Evolutionary conservation across 2,113 vertebrate species (phyloP).

Genomic region (Atractosteus spatula): DNA sequence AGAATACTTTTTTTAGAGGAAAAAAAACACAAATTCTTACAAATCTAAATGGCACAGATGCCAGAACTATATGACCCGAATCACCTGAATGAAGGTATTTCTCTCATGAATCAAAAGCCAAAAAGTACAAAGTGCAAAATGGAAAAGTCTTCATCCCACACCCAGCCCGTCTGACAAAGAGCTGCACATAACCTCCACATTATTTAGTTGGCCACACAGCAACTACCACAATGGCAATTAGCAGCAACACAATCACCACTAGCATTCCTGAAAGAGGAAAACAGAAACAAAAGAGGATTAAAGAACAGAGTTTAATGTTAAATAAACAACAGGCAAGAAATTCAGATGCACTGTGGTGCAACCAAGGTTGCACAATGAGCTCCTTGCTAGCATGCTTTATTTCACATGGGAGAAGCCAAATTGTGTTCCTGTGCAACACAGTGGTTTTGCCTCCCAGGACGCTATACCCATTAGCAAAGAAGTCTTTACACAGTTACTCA

Average conservation of each 20-base stretch:
- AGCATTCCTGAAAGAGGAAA: conserved; percentile 61
- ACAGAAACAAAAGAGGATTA: conserved; percentile 18
- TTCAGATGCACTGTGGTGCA: background rate
- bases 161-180: background rate
- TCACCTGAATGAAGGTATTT: conserved; percentile 7
- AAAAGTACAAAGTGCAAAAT: conserved; percentile 4
- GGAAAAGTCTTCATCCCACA: background rate
- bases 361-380: conserved; percentile 3
- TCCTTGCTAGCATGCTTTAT: background rate
- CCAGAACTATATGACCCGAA: background rate
- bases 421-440: too few relatives aligned
- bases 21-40: background rate
- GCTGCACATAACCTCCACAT: conserved; percentile 12
- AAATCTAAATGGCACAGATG: conserved; percentile 8
- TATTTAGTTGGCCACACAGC: conserved; percentile 61
- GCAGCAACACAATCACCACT: conserved; percentile 72
- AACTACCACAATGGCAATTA: conserved; percentile 70
- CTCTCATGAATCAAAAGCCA: conserved; percentile 6
- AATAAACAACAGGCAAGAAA: background rate
- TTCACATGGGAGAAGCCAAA: background rate
- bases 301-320: background rate
- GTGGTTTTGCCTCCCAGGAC: background rate
- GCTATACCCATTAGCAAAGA: too few relatives aligned
- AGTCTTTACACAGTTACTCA: too few relatives aligned
- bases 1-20: conserved; percentile 7